Evolutionary conservation across 2,797 vertebrate genomes (phyloP).

Genomic region (Sebastolobus altivelis): DNA sequence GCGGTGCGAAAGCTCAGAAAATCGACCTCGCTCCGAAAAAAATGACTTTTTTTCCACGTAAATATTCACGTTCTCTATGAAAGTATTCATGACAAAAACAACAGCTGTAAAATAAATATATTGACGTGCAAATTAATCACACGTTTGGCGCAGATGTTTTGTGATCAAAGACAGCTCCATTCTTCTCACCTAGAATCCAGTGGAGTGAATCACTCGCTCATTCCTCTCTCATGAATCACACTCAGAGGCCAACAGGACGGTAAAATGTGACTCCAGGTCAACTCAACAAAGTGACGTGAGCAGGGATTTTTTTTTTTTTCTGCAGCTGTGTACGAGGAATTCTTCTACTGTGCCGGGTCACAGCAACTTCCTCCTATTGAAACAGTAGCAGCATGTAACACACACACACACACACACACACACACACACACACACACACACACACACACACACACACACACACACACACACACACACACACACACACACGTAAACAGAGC

Average conservation of each 20-base stretch:
- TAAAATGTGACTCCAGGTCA: not conserved
- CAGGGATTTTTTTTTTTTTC: not conserved
- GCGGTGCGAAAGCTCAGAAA: no score
- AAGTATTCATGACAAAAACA: no score
- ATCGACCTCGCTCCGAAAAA: fast-evolving
- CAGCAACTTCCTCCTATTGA: constrained; percentile 84
- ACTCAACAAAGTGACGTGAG: constrained; percentile 12
- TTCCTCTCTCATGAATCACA: constrained; percentile 15
- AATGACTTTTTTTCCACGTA: no score
- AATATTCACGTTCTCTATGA: no score
- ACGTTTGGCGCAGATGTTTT: no score
- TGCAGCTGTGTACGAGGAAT: constrained; percentile 54
- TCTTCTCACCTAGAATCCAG: not conserved
- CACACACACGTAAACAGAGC: constrained; percentile 12
- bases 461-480: no score
- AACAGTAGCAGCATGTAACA: constrained; percentile 80
- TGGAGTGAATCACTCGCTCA: constrained; percentile 16
- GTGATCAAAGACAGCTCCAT: not conserved
- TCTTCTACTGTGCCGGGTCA: constrained; percentile 57
- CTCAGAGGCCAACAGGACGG: not conserved
- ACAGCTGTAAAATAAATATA: no score
- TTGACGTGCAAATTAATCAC: no score
- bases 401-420: constrained; percentile 6
- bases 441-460: not conserved
- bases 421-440: not conserved